Base-by-base conservation (phyloP, 2,888 invertebrate species). In the Eupithecia vulgata region DNA sequence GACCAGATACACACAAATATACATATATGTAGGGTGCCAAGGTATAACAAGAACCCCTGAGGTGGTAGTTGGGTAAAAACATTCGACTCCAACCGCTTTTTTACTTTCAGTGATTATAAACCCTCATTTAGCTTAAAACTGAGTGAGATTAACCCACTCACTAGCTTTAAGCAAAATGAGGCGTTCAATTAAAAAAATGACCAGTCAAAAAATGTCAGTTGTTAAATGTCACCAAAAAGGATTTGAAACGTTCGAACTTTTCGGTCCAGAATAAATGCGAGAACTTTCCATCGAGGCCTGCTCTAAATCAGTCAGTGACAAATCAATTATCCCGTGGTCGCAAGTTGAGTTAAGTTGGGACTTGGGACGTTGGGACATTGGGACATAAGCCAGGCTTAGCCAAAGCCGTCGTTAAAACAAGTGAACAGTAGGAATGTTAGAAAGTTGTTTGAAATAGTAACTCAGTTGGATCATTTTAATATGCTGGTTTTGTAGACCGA, bases 351-450 rank as follows among this genome's bases (percentile, higher is more conserved):
- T 68, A 81, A 84, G 78, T 85, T 79, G 67, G 70, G 62, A n/a
- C 62, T 15, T 21, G 48, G 45, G 45, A 45, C 7, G 78, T 85
- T 78, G 67, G 70, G 35, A 35, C 62, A 34, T 64, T 35, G 62
- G 61, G 70, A 70, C 72, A 64, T 69, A 75, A 72, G n/a, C 70
- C 68, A 21, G 70, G 70, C 59, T 81, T 83, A 85, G 82, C 83
- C 35, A 81, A 84, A 87, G 83, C 84, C 77, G 81, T 84, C 84
- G 84, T 85, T 86, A 86, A 85, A 87, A 83, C 82, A 81, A 83
- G 81, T 77, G 81, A 72, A 79, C 80, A 72, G 77, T 84, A 80
- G 76, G 75, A 77, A 37, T 73, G 69, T 67, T 68, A 35, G 48
- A 72, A 69, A 30, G 59, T 68, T 59, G 45, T 45, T 61, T 42